phyloP scores from a whole-genome alignment of 1,140 invertebrate species.

The Listronotus bonariensis region DNA sequence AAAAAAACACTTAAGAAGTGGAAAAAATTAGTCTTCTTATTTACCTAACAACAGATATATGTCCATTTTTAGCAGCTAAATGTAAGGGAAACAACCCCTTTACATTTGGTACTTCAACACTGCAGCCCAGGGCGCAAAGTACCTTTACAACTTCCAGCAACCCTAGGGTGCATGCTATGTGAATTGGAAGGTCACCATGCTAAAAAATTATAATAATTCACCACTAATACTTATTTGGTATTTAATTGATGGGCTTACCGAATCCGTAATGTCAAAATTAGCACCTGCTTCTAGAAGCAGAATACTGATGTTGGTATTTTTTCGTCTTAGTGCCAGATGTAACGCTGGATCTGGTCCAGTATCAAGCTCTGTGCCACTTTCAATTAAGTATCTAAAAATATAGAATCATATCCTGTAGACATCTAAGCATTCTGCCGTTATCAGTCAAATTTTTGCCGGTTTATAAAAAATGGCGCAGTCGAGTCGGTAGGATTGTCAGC shows the following conservation, averaged over 20 bases:
- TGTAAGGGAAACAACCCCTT: slow-evolving; percentile 75
- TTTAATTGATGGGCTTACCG: slow-evolving; percentile 55
- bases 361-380: slow-evolving; percentile 65
- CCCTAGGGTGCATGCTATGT: slow-evolving; percentile 72
- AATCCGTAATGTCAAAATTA: slow-evolving; percentile 71
- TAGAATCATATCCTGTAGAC: too few relatives aligned
- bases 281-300: slow-evolving; percentile 72
- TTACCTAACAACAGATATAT: slow-evolving; percentile 73
- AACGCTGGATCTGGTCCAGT: slow-evolving; percentile 62
- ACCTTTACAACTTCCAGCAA: slow-evolving; percentile 71
- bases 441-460: too few relatives aligned
- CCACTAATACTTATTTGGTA: too few relatives aligned
- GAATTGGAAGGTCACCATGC: slow-evolving; percentile 77
- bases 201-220: slow-evolving; percentile 51
- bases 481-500: too few relatives aligned
- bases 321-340: slow-evolving; percentile 66
- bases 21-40: too few relatives aligned
- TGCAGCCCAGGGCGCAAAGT: slow-evolving; percentile 75
- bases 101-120: slow-evolving; percentile 71
- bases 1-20: too few relatives aligned
- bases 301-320: slow-evolving; percentile 64
- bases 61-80: slow-evolving; percentile 73
- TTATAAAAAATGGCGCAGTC: too few relatives aligned
- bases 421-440: too few relatives aligned
- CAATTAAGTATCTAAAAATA: slow-evolving; percentile 59